Base-by-base conservation (phyloP, 1,140 invertebrate genomes). In the Caerostris darwini region DNA sequence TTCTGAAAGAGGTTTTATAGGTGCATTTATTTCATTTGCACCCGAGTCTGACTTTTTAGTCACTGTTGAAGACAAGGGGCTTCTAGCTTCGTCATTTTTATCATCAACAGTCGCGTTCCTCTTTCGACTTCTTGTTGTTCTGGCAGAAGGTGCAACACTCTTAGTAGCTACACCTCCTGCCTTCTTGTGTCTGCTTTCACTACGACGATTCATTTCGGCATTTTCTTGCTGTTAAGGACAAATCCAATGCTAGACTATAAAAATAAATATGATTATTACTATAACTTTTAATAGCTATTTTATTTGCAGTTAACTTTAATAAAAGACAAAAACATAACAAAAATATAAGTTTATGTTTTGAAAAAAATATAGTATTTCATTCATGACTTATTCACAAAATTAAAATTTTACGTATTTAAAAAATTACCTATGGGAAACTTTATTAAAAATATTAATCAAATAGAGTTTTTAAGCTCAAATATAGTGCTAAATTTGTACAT, bases 121-220 rank as follows among this genome's bases (percentile, higher is more conserved):
- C 58, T 90, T 94, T 54, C 88, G 58, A 69, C 88, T 94, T 85
- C 93, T 61, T 54, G 93, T 90, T n/a, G 87, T 85, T 81, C 93
- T 94, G 87, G 93, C 87, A 90, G 93, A 90, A 94, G 93, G 88
- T 90, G 93, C 64, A 83, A 67, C 88, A 85, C 71, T 69, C 17
- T 85, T 83, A 7, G 53, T 14, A 69, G 88, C 88, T 90, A 69
- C 93, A 90, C 93, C 93, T 94, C 93, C 93, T 83, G 87, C 93
- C 77, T 90, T 94, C 58, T 94, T 94, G 59, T 90, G 69, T 90
- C 81, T 94, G n/a, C 34, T 85, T 8, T 94, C 92, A 77, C 92
- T 64, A 6, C 92, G 87, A 5, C 93, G 93, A 90, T 94, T 94
- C 93, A 94, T 94, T 17, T 19, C 56, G 17, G 81, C 93, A 94